Percentiles rank a stretch among this genome's conserved stretches.
Evolutionary conservation across 2,888 invertebrate genomes (phyloP).

Genomic region (Sinohyriopsis cumingii): DNA sequence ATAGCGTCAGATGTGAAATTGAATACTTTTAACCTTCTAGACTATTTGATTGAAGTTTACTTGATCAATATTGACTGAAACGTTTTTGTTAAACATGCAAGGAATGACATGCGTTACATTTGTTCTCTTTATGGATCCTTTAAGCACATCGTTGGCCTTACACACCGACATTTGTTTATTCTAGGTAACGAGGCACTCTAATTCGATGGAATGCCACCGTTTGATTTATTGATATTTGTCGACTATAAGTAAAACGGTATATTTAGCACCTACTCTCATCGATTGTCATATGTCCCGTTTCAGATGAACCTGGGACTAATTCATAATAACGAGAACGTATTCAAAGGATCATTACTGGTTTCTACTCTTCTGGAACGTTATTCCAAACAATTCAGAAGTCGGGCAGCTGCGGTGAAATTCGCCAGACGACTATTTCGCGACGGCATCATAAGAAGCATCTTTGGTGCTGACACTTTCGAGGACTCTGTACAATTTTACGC

Average conservation of each 20-base stretch:
- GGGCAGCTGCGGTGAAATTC: constrained; percentile 58
- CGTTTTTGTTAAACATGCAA: too few species aligned
- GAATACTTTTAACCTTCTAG: too few species aligned
- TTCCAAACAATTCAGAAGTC: constrained; percentile 51
- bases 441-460: constrained; percentile 60
- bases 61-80: too few species aligned
- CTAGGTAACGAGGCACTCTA: too few species aligned
- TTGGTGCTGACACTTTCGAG: constrained; percentile 59
- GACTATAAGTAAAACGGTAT: not conserved
- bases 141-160: too few species aligned
- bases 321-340: constrained; percentile 49
- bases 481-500: constrained; percentile 64
- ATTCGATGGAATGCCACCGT: too few species aligned
- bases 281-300: constrained; percentile 18
- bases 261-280: not conserved
- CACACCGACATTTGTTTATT: too few species aligned
- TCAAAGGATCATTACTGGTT: constrained; percentile 66
- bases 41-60: too few species aligned
- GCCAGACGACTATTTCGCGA: constrained; percentile 61
- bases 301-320: constrained; percentile 52
- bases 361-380: constrained; percentile 61
- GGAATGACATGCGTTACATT: too few species aligned
- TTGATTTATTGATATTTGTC: too few species aligned
- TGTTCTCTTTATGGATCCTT: too few species aligned
- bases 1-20: too few species aligned